Evolutionary conservation across 2,797 vertebrate species (phyloP).

Genomic region (Halcyon chelicuti): DNA sequence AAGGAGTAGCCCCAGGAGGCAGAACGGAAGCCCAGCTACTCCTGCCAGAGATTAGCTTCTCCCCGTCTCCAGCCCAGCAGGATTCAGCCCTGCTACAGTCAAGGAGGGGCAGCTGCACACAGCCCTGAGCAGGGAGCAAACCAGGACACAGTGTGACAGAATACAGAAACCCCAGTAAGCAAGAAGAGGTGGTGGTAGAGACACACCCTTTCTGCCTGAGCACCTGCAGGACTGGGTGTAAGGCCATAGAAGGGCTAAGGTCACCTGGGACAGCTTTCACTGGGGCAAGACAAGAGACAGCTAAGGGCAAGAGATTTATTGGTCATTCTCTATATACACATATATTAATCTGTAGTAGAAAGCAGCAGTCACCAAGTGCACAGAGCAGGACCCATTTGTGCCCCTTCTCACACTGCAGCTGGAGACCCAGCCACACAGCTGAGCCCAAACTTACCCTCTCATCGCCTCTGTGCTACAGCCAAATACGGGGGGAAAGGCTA

Average conservation of each 20-base stretch:
- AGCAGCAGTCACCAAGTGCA: constrained; percentile 40
- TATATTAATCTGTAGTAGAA: constrained; percentile 61
- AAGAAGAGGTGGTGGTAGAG: neutral
- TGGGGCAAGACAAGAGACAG: neutral
- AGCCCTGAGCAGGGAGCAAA: neutral
- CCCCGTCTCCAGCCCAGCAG: neutral
- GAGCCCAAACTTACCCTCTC: neutral
- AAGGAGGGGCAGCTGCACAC: neutral
- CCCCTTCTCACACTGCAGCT: neutral
- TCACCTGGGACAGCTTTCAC: neutral
- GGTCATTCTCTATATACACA: constrained; percentile 2
- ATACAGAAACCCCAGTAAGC: neutral
- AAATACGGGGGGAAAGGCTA: neutral
- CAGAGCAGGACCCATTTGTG: neutral
- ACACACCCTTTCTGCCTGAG: neutral
- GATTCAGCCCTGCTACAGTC: neutral
- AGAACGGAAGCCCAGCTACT: neutral
- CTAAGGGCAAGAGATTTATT: constrained; percentile 40
- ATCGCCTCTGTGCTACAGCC: neutral
- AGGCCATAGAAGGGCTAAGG: neutral
- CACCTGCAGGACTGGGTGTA: neutral
- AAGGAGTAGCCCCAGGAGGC: neutral
- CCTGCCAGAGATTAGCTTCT: neutral
- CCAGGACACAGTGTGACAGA: neutral
- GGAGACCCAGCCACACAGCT: neutral